Base-by-base conservation (phyloP, 1,140 invertebrate genomes). In the Drosophila persimilis region DNA sequence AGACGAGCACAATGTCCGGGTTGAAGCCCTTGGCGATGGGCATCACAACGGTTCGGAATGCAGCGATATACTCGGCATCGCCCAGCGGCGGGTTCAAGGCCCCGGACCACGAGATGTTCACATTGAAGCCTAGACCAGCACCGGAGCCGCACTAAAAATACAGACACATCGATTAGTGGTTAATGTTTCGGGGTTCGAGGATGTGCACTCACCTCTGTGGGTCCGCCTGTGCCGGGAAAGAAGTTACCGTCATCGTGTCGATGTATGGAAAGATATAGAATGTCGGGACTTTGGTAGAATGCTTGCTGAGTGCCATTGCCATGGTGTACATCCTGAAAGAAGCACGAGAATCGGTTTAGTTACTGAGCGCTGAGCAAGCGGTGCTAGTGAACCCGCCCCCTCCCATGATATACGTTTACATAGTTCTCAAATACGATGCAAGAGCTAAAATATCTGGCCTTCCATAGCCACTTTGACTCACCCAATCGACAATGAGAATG, bases 181-280 rank as follows among this genome's bases (percentile, higher is more conserved):
- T 8, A 31, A 31, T 31, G 8, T 9, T 2, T 15, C 44, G 47
- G 1, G 11, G 24, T 3, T 4, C 11, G 31, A 6, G 24, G 26
- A 50, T 66, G 57, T 4, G 13, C n/a, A 62, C 57, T 57, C 46
- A 91, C 90, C 89, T 99, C 98, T 39, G 94, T 95, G 35, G 96
- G 95, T 46, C 96, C 97, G 39, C 98, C 98, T 9, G 98, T 99
- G 59, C 99, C 99, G 22, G 99, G 99, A 93, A 99, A 99, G 93
- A 99, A 99, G 92, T 99, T 99, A 50, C 99, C 99, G 92, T 99
- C 98, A 93, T 99, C 99, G 94, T 99, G 98, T 74, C 99, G 96
- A 94, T 99, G 99, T 90, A 99, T 95, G 73, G 98, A 99, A 76
- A 99, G 94, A 92, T 99, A 99, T 73, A 99, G 93, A 73, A 99